These are phyloP conservation scores for Stegodyphus mimosarum DNA, from an alignment of 1,140 invertebrate genomes.

Conservation along the genomic window DNA sequence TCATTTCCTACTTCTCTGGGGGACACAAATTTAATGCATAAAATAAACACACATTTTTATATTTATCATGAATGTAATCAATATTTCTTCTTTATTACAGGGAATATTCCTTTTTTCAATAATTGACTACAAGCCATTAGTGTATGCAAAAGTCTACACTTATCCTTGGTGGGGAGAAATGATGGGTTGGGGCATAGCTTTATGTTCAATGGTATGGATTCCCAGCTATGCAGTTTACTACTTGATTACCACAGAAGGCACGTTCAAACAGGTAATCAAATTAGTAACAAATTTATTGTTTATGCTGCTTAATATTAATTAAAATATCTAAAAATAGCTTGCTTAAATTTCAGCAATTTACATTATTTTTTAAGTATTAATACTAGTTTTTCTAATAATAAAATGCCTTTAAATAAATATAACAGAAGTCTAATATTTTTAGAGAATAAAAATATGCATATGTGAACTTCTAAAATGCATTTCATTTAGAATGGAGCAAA, in stretches of 20 bases:
- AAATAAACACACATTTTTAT: too few relatives aligned
- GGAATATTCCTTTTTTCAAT: conserved; percentile 79
- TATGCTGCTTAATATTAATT: too few relatives aligned
- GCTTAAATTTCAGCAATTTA: too few relatives aligned
- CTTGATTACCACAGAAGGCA: conserved; percentile 69
- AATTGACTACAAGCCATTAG: conserved; percentile 76
- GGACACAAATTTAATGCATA: too few relatives aligned
- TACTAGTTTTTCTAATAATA: too few relatives aligned
- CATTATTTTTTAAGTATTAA: too few relatives aligned
- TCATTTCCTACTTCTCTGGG: too few relatives aligned
- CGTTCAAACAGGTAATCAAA: conserved; percentile 70
- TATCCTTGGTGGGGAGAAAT: conserved; percentile 81
- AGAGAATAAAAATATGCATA: neutral
- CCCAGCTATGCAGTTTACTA: conserved; percentile 77
- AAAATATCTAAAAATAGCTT: too few relatives aligned
- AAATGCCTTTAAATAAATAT: too few relatives aligned
- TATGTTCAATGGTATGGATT: conserved; percentile 82
- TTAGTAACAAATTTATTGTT: too few relatives aligned
- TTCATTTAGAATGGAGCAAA: neutral
- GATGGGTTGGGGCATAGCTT: conserved; percentile 78
- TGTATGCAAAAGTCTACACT: conserved; percentile 75
- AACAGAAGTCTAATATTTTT: too few relatives aligned
- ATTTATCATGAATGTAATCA: neutral
- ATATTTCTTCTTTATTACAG: conserved; percentile 68
- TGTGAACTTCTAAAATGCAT: neutral